A percentile compares a stretch with the other conserved stretches of the same genome.
Conservation (phyloP, 2,888 invertebrate species). For the Linnaemya vulpina region DNA sequence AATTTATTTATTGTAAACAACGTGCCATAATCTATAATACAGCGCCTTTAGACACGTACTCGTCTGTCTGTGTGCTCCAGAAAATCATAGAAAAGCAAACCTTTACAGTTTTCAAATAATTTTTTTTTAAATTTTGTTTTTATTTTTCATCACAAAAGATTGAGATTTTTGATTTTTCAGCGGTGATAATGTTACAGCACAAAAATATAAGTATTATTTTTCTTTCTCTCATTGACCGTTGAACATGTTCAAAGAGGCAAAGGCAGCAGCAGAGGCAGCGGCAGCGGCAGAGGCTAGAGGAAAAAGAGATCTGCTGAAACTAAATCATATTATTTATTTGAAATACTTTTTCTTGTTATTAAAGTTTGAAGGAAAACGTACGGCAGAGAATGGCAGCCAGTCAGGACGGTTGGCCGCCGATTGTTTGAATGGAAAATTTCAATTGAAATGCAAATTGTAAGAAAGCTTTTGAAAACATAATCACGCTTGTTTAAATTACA, state of each 20-base stretch:
- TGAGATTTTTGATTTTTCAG: constrained; percentile 70
- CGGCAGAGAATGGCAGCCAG: constrained; percentile 8
- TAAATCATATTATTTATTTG: constrained; percentile 52
- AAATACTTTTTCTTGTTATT: background rate
- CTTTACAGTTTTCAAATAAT: constrained; percentile 6
- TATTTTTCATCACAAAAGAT: constrained; percentile 61
- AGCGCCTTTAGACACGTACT: constrained; percentile 41
- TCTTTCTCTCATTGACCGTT: constrained; percentile 62
- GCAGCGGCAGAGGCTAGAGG: background rate
- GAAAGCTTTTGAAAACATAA: constrained; percentile 72
- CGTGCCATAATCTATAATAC: constrained; percentile 52
- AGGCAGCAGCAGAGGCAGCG: background rate
- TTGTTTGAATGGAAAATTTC: constrained; percentile 60
- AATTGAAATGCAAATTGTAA: constrained; percentile 72
- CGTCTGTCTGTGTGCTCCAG: constrained; percentile 49
- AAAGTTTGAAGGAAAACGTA: constrained; percentile 44
- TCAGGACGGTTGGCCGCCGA: constrained; percentile 16
- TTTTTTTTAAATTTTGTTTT: too few relatives aligned
- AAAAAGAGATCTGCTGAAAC: constrained; percentile 50
- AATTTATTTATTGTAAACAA: constrained; percentile 2
- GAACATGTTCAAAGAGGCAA: constrained; percentile 31
- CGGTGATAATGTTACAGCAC: constrained; percentile 67
- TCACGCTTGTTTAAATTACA: constrained; percentile 72
- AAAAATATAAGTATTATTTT: constrained; percentile 55
- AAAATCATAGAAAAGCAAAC: constrained; percentile 32